Percentiles rank a stretch among this genome's conserved stretches.
These are phyloP conservation scores for Vulpes ferrilata DNA, from an alignment of 2,113 vertebrate species.

Conservation along the genomic window DNA sequence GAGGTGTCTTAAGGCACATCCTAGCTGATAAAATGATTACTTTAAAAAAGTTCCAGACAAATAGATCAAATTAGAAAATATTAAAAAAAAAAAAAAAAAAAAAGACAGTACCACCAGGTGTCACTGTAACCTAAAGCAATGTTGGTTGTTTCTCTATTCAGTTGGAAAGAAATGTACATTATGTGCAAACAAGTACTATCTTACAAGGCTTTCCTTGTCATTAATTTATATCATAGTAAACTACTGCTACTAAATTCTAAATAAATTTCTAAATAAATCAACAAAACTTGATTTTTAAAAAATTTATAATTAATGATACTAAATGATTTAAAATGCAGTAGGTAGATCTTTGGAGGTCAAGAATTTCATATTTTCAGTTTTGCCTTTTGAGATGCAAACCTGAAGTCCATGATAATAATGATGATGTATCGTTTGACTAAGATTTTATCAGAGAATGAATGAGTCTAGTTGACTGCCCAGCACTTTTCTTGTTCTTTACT, in stretches of 20 bases:
- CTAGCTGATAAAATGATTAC: background rate
- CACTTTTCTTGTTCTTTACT: background rate
- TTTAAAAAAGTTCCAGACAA: background rate
- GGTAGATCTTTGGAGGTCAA: background rate
- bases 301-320: background rate
- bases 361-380: background rate
- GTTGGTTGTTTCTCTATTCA: background rate
- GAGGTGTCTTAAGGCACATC: background rate
- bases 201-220: background rate
- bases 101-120: slow-evolving; percentile 84
- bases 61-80: slow-evolving; percentile 18
- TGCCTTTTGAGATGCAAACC: background rate
- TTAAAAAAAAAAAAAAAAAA: background rate
- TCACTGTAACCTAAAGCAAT: slow-evolving; percentile 80
- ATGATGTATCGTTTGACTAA: background rate
- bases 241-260: background rate
- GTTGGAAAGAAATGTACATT: background rate
- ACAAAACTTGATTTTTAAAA: background rate
- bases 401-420: background rate
- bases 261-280: background rate
- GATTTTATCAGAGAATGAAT: background rate
- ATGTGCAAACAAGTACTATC: background rate
- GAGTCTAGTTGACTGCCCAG: background rate
- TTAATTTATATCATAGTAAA: background rate
- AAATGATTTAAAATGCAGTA: slow-evolving; percentile 13